Base-by-base conservation (phyloP, 2,888 invertebrate species). In the Lampropteryx suffumata region DNA sequence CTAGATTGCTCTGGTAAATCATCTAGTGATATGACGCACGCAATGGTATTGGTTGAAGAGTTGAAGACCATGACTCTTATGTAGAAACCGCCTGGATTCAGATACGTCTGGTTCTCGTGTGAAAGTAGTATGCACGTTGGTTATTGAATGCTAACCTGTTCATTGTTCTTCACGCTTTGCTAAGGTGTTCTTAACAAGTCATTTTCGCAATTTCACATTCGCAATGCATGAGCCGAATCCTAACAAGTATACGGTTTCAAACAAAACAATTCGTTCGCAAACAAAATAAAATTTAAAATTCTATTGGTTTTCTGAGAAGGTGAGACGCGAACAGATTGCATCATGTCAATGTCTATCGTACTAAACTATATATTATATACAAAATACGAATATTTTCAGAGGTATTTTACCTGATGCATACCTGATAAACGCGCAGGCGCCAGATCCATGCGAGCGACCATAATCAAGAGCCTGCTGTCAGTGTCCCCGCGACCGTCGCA, bases 341-440 rank as follows among this genome's bases (percentile, higher is more conserved):
- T 79, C 76, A 79, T 62, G 58, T 59, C 9, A 7, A 12, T 32
- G 14, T 10, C n/a, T n/a, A n/a, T n/a, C n/a, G n/a, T n/a, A n/a
- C n/a, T n/a, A 17, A 17, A 5, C 13, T 28, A 12, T 11, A 39
- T 26, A 14, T n/a, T 33, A 13, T 39, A 40, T 33, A 17, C 12
- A 9, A 11, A n/a, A 13, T n/a, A 13, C 34, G 14, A 35, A 21
- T 72, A 72, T 82, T 82, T 81, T 82, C 79, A 79, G 75, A 71
- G 65, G 68, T 69, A 76, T 78, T 80, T 83, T 84, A 84, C 83
- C 84, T 82, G 77, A 66, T 68, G 65, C 63, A 66, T 72, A 71
- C 65, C 69, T 73, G 76, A 73, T 74, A 75, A 74, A 59, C 68
- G 79, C 76, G 74, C 82, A 63, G 65, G 76, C 82, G 82, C 61